Evolutionary conservation across 2,888 invertebrate genomes (phyloP).

Genomic region (Argynnis bischoffii): DNA sequence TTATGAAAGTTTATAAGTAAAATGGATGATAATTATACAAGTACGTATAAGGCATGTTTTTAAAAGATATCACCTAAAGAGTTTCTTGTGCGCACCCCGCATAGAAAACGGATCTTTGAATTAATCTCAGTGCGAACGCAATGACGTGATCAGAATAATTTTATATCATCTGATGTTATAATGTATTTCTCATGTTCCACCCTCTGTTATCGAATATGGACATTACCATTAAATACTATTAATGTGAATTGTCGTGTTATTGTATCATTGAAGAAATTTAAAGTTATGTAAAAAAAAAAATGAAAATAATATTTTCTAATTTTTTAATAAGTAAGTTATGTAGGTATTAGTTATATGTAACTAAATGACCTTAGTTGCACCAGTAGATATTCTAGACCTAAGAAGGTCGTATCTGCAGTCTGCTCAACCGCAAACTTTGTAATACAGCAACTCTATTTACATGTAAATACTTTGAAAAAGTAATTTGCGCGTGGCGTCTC

Average conservation of each 20-base stretch:
- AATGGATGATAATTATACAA: slow-evolving; percentile 81
- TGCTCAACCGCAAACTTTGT: slow-evolving; percentile 59
- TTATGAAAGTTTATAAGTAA: slow-evolving; percentile 82
- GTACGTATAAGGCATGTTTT: slow-evolving; percentile 76
- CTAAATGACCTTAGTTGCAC: neutral
- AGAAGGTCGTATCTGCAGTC: slow-evolving; percentile 43
- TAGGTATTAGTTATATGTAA: slow-evolving; percentile 4
- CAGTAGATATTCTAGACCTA: slow-evolving; percentile 23
- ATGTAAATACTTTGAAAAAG: slow-evolving; percentile 83
- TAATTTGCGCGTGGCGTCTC: slow-evolving; percentile 76
- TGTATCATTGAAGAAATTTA: too few relatives aligned
- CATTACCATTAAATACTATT: too few relatives aligned
- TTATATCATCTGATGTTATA: slow-evolving; percentile 13
- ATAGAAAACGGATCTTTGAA: slow-evolving; percentile 27
- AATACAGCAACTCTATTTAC: slow-evolving; percentile 75
- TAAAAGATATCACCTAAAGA: slow-evolving; percentile 71
- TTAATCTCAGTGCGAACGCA: slow-evolving; percentile 26
- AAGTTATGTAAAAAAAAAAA: too few relatives aligned
- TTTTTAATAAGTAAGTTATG: neutral
- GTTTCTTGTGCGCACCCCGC: slow-evolving; percentile 48
- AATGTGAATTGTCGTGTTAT: too few relatives aligned
- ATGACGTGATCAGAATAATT: slow-evolving; percentile 35
- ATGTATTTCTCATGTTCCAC: slow-evolving; percentile 1
- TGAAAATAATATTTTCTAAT: too few relatives aligned
- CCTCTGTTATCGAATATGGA: neutral